A percentile compares a stretch with the other conserved stretches of the same genome.
phyloP scores from a whole-genome alignment of 2,797 vertebrate species.

The Delichon dasypus region DNA sequence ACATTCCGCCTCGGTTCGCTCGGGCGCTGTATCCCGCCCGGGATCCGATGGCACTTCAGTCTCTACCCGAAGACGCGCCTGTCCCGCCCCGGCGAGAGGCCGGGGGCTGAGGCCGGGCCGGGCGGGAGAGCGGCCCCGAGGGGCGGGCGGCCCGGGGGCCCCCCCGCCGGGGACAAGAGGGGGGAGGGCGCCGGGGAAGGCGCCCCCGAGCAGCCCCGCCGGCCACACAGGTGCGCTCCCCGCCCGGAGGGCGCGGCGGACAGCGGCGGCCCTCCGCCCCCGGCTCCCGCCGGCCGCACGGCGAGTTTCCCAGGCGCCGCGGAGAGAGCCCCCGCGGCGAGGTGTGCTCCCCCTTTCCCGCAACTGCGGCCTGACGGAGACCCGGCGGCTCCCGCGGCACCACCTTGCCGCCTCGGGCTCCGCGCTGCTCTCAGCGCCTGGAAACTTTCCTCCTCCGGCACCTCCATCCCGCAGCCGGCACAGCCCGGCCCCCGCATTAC shows the following conservation, averaged over 20 bases:
- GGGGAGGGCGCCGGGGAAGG: neutral
- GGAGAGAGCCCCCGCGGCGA: neutral
- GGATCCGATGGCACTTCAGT: rapidly evolving
- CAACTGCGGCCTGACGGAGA: neutral
- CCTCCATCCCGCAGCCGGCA: neutral
- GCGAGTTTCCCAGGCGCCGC: neutral
- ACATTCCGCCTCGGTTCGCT: neutral
- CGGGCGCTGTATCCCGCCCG: too few species aligned
- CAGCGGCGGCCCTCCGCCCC: too few species aligned
- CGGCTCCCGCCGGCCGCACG: neutral
- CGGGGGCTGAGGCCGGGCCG: neutral
- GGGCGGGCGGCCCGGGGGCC: neutral
- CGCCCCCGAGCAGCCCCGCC: neutral
- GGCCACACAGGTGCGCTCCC: slow-evolving; percentile 1
- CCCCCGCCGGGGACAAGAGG: neutral
- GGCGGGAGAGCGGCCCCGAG: neutral
- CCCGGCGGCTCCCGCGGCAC: neutral
- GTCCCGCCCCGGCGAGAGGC: neutral
- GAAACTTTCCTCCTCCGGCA: neutral
- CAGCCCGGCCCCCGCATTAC: neutral
- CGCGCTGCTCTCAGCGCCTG: neutral
- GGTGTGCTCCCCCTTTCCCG: neutral
- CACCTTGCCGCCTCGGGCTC: neutral
- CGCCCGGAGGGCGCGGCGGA: neutral
- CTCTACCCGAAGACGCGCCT: rapidly evolving